Conservation (phyloP, 2,113 vertebrate genomes). For the Callorhinus ursinus region DNA sequence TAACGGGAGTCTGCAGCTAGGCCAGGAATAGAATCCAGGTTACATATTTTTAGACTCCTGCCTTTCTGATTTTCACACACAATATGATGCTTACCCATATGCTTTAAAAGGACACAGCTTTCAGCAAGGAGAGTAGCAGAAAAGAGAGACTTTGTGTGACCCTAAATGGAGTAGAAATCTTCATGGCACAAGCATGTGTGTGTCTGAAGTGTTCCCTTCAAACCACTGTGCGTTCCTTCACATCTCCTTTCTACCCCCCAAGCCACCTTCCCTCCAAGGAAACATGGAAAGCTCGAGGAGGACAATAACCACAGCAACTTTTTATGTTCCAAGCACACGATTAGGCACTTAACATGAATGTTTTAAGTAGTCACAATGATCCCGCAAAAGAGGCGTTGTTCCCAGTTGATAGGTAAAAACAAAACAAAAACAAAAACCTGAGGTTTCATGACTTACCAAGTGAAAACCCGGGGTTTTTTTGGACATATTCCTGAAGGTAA, state of each 20-base stretch:
- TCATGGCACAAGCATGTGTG: neutral
- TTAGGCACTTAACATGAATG: neutral
- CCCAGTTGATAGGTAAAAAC: neutral
- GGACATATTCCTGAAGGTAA: neutral
- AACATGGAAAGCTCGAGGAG: neutral
- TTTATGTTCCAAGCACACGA: neutral
- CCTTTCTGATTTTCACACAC: slow-evolving; percentile 76
- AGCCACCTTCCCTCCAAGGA: neutral
- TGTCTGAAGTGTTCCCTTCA: neutral
- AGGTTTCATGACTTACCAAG: neutral
- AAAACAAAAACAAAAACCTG: neutral
- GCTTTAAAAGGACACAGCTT: slow-evolving; percentile 73
- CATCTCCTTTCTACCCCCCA: neutral
- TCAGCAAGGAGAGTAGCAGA: slow-evolving; percentile 55
- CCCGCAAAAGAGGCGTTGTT: neutral
- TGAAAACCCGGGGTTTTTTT: neutral
- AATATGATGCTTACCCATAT: slow-evolving; percentile 76
- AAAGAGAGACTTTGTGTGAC: slow-evolving; percentile 41
- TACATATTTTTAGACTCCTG: slow-evolving; percentile 81
- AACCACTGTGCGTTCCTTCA: neutral
- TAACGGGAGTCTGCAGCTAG: slow-evolving; percentile 73
- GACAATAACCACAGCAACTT: neutral
- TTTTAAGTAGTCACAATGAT: neutral
- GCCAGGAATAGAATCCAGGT: slow-evolving; percentile 81
- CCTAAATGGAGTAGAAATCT: slow-evolving; percentile 31